Percentiles rank a stretch among this genome's conserved stretches.
These are phyloP conservation scores for Microtus ochrogaster DNA, from an alignment of 2,113 vertebrate species.

Conservation along the genomic window DNA sequence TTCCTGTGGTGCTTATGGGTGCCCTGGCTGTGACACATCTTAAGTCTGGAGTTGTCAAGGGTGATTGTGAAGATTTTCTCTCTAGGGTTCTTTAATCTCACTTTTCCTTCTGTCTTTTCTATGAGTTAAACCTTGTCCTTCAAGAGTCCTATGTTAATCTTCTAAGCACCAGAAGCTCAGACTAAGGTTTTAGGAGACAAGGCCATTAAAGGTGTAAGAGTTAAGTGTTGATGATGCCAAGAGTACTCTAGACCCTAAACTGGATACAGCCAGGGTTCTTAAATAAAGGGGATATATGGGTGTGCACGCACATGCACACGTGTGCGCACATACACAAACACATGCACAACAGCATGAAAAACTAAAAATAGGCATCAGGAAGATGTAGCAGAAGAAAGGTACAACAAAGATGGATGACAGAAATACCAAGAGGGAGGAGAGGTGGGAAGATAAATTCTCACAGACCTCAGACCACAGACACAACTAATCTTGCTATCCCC, in stretches of 20 bases:
- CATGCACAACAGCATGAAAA: background rate
- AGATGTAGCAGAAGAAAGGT: background rate
- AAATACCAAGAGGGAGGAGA: background rate
- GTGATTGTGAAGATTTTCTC: background rate
- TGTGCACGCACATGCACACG: fast-evolving
- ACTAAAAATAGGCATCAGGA: background rate
- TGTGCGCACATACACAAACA: background rate
- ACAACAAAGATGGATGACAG: background rate
- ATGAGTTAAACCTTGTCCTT: background rate
- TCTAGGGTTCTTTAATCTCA: background rate
- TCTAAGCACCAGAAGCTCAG: background rate
- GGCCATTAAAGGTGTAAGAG: background rate
- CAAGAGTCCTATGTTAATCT: background rate
- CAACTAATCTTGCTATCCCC: background rate
- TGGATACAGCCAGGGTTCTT: background rate
- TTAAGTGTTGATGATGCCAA: background rate
- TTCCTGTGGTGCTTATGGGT: background rate
- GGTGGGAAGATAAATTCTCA: background rate
- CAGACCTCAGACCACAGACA: background rate
- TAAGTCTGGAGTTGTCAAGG: background rate
- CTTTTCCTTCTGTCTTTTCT: background rate
- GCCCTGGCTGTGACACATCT: background rate
- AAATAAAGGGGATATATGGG: background rate
- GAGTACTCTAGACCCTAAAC: background rate
- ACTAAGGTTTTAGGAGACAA: background rate